These are phyloP conservation scores for Stichodactyla mertensii DNA, from an alignment of 64 coral and sea anemone genomes.

Conservation along the genomic window DNA sequence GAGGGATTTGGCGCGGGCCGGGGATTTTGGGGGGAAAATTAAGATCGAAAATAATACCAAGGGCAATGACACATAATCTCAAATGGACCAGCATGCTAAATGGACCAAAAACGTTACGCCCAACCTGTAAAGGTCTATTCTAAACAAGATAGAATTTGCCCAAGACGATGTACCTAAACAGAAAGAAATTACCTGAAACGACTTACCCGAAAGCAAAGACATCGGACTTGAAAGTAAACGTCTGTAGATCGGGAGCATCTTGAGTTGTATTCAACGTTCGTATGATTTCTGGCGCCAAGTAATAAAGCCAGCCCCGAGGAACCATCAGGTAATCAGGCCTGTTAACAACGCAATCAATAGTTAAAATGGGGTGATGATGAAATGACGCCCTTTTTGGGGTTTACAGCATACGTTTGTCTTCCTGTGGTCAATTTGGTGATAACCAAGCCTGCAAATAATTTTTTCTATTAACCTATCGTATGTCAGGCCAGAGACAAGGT, in stretches of 20 bases:
- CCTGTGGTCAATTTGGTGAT: no score
- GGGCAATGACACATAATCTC: no score
- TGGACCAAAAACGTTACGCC: no score
- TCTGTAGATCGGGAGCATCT: constrained; percentile 59
- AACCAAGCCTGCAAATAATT: no score
- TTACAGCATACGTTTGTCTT: no score
- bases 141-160: background rate
- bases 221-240: constrained; percentile 80
- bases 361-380: background rate
- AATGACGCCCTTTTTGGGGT: no score
- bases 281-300: constrained; percentile 89
- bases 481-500: no score
- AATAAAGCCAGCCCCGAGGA: constrained; percentile 86
- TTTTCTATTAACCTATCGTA: no score
- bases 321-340: constrained; percentile 76
- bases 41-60: background rate
- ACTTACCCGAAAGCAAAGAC: constrained; percentile 94
- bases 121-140: no score
- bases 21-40: no score
- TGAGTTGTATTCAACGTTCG: constrained; percentile 71
- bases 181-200: background rate
- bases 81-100: no score
- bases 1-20: no score
- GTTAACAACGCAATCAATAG: background rate
- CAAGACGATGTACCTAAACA: background rate